A percentile compares a stretch with the other conserved stretches of the same genome.
Evolutionary conservation across 2,113 vertebrate genomes (phyloP).

Genomic region (Eolophus roseicapilla): DNA sequence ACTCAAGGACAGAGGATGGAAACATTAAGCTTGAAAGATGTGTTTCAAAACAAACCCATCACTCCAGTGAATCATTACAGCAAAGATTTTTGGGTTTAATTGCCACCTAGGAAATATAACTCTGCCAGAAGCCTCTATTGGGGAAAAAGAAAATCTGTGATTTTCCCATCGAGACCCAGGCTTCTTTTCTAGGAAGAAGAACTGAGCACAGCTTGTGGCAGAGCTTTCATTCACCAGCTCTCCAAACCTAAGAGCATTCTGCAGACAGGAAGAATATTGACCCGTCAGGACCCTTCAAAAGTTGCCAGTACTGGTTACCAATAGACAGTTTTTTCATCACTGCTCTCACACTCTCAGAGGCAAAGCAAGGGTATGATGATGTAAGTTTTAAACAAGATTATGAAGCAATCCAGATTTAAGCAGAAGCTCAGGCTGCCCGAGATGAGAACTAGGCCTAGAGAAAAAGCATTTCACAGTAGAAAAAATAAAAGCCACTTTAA

Average conservation of each 20-base stretch:
- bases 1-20: neutral
- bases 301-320: neutral
- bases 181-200: neutral
- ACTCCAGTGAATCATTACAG: neutral
- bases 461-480: neutral
- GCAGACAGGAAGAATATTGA: neutral
- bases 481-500: neutral
- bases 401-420: neutral
- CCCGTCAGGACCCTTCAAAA: neutral
- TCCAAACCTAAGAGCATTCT: neutral
- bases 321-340: neutral
- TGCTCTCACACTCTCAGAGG: neutral
- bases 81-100: neutral
- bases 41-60: neutral
- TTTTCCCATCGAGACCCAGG: neutral
- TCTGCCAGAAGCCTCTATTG: neutral
- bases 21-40: neutral
- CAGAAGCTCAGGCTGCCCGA: neutral
- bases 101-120: neutral
- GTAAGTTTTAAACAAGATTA: neutral
- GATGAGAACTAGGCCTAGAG: neutral
- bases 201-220: neutral
- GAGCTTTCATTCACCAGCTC: neutral
- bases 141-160: neutral
- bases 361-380: neutral